Conservation (phyloP, 2,113 vertebrate species). For the Pelodiscus sinensis region DNA sequence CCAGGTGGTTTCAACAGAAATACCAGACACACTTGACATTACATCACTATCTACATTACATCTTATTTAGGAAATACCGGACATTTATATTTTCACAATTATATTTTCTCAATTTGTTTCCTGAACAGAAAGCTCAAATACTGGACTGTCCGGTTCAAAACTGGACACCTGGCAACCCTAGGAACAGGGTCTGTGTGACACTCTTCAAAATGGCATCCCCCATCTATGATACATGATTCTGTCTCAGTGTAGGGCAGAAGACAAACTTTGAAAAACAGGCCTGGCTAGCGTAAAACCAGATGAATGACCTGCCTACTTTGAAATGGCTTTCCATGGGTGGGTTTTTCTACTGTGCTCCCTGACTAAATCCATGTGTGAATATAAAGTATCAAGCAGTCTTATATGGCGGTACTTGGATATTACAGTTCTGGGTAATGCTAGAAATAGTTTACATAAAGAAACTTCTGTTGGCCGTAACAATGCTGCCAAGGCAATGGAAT, state of each 20-base stretch:
- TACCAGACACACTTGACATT: too few relatives aligned
- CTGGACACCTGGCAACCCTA: too few relatives aligned
- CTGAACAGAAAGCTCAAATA: too few relatives aligned
- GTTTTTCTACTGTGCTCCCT: neutral
- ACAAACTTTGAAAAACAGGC: neutral
- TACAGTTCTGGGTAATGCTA: neutral
- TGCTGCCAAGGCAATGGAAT: conserved; percentile 17
- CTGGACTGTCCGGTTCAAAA: too few relatives aligned
- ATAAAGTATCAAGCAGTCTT: neutral
- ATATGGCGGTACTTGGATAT: neutral
- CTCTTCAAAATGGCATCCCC: neutral
- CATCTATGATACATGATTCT: neutral
- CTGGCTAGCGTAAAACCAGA: neutral
- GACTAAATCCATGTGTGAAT: neutral
- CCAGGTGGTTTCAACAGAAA: too few relatives aligned
- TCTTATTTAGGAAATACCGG: too few relatives aligned
- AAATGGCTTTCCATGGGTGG: neutral
- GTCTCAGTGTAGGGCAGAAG: neutral
- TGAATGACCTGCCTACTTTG: neutral
- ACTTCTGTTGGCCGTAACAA: neutral
- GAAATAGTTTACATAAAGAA: neutral
- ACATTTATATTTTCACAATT: too few relatives aligned
- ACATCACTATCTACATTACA: too few relatives aligned
- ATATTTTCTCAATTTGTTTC: too few relatives aligned
- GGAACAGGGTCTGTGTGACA: neutral